phyloP scores from a whole-genome alignment of 2,113 vertebrate genomes.

The Aegypius monachus region DNA sequence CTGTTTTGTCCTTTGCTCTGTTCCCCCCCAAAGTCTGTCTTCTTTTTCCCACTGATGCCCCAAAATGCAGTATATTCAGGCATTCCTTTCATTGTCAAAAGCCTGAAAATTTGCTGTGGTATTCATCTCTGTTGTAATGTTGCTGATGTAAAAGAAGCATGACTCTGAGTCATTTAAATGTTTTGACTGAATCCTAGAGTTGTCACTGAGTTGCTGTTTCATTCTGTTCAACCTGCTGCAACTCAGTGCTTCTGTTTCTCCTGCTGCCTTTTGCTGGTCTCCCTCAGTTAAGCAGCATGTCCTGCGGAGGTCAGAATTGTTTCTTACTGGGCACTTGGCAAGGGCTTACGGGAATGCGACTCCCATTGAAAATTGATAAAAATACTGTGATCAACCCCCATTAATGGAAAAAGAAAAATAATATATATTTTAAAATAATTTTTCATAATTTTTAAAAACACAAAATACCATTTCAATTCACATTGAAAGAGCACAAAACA shows the following conservation, averaged over 20 bases:
- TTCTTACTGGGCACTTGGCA: background rate
- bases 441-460: background rate
- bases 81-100: background rate
- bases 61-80: background rate
- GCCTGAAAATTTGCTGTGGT: background rate
- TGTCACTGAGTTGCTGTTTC: background rate
- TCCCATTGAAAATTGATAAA: background rate
- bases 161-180: background rate
- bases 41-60: background rate
- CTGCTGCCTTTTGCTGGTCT: background rate
- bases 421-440: background rate
- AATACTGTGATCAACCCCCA: background rate
- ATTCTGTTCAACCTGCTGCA: background rate
- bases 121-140: background rate
- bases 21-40: background rate
- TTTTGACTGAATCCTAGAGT: slow-evolving; percentile 22
- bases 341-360: background rate
- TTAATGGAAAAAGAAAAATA: background rate
- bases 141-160: background rate
- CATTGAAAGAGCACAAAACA: background rate
- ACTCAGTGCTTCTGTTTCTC: background rate
- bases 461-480: background rate
- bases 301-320: background rate
- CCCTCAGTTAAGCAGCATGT: background rate
- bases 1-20: background rate